A percentile compares a stretch with the other conserved stretches of the same genome.
Conservation (phyloP, 2,888 invertebrate genomes). For the Thyatira batis region DNA sequence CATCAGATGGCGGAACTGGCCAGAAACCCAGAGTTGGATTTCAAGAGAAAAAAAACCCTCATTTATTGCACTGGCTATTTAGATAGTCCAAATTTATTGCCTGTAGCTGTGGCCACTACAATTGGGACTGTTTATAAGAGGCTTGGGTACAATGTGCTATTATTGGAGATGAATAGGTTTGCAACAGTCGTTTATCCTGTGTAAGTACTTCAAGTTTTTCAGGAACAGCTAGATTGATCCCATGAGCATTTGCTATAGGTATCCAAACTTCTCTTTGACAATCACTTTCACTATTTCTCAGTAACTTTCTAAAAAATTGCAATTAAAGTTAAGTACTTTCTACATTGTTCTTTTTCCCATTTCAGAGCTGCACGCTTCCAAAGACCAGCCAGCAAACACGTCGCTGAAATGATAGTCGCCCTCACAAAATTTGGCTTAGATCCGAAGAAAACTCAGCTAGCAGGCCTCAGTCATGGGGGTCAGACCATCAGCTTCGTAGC, state of each 20-base stretch:
- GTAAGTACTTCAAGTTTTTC: conserved; percentile 8
- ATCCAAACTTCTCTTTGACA: no score
- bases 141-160: conserved; percentile 16
- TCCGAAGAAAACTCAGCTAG: conserved; percentile 21
- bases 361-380: conserved; percentile 23
- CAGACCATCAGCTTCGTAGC: conserved; percentile 35
- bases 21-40: conserved; percentile 12
- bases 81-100: conserved; percentile 3
- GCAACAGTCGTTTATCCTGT: conserved; percentile 6
- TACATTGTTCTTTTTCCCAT: background rate
- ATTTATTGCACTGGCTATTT: conserved; percentile 12
- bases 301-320: no score
- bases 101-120: background rate
- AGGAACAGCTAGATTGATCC: conserved; percentile 6
- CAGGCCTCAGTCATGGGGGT: conserved; percentile 32
- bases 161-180: conserved; percentile 9
- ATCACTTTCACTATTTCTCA: no score
- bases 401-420: conserved; percentile 26
- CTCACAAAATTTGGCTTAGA: conserved; percentile 24
- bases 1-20: conserved; percentile 7
- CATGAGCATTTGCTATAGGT: conserved; percentile 8
- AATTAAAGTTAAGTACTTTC: no score
- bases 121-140: conserved; percentile 10
- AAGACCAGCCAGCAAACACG: conserved; percentile 21
- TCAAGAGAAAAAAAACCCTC: conserved; percentile 12